Evolutionary conservation across 1,140 invertebrate species (phyloP).

Genomic region (Cardiocondyla obscurior): DNA sequence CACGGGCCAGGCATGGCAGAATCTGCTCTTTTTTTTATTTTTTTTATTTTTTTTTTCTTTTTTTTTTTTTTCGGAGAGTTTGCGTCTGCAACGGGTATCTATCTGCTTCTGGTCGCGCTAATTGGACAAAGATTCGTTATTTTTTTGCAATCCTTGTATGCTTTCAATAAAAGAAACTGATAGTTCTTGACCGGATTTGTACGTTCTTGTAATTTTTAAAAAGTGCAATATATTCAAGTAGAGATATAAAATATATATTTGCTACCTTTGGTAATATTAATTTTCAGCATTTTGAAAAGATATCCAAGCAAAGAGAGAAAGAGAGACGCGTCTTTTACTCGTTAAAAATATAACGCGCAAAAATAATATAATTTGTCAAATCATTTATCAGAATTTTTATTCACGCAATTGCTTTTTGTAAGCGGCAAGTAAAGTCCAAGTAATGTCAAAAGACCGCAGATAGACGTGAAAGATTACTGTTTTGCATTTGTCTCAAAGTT

Average conservation of each 20-base stretch:
- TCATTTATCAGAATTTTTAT: neutral
- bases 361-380: neutral
- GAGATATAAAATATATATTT: neutral
- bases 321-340: neutral
- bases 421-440: neutral
- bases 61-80: conserved; percentile 27
- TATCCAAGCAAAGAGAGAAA: neutral
- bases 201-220: neutral
- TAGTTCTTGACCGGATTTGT: neutral
- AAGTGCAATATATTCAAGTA: neutral
- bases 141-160: neutral
- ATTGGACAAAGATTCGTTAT: neutral
- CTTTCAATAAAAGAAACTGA: conserved; percentile 10
- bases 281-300: neutral
- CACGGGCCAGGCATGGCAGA: neutral
- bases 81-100: conserved; percentile 13
- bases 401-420: neutral
- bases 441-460: neutral
- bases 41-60: conserved; percentile 36
- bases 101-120: neutral
- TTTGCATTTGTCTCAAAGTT: neutral
- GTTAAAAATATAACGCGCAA: neutral
- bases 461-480: too few relatives aligned
- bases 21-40: conserved; percentile 33
- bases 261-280: neutral